Evolutionary conservation across 2,888 invertebrate genomes (phyloP), one percentile per base, ranked within the genome.

Genomic region (Lomographa bimaculata): DNA sequence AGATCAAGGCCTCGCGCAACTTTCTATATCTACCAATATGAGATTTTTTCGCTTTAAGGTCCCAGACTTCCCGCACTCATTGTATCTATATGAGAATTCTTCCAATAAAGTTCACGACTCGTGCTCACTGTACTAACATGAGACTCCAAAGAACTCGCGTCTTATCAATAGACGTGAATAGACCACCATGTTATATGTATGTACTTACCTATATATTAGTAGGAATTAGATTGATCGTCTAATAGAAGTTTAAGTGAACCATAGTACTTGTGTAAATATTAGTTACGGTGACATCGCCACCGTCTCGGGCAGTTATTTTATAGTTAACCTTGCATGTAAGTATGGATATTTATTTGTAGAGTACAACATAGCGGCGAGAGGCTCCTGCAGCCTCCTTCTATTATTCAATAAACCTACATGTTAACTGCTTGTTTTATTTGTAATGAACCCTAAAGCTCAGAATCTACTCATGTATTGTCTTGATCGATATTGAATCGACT

Each of bases 321-420:
- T n/a, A n/a, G n/a, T n/a, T n/a, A n/a, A n/a, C n/a, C n/a, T n/a
- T n/a, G n/a, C 14, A 4, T 14, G 14, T 14, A 4, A 2, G 14
- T 10, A 6, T 29, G 26, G 7, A 7, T 25, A 10, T 25, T 24
- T 25, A 25, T 25, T 17, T 33, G 5, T 33, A 33, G 25, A n/a
- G 6, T 34, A 27, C 36, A 29, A n/a, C n/a, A n/a, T n/a, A n/a
- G n/a, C n/a, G n/a, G 10, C 12, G 18, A 4, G 8, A 9, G 18
- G 46, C 39, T 17, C 23, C 42, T 29, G 40, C 29, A 19, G 47
- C 51, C 28, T 42, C 24, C 19, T 33, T 33, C 35, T 25, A 50
- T 42, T 42, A 27, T 40, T 41, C 44, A 51, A 47, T 46, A 46
- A 51, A 51, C 39, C 26, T 51, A 36, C 39, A 47, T 40, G 50